Evolutionary conservation across 2,113 vertebrate species (phyloP).

Genomic region (Asarcornis scutulata): DNA sequence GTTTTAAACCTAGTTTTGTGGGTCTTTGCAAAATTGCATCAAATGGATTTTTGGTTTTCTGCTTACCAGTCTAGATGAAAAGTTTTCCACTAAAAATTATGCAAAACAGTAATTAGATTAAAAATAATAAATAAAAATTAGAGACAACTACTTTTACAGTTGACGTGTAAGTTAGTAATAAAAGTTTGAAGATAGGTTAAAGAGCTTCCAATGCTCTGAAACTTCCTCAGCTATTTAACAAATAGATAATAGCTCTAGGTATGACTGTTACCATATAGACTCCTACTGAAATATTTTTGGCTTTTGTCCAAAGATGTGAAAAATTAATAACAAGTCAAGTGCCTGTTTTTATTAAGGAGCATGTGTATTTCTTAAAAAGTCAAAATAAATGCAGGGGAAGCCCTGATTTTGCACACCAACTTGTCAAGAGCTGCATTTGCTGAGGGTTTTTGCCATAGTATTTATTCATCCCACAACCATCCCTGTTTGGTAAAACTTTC

Average conservation of each 20-base stretch:
- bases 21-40: neutral
- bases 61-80: neutral
- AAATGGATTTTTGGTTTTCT: neutral
- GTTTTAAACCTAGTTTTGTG: neutral
- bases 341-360: neutral
- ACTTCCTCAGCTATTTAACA: neutral
- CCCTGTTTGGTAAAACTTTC: neutral
- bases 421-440: neutral
- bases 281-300: neutral
- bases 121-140: neutral
- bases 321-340: neutral
- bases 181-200: neutral
- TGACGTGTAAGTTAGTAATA: neutral
- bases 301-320: slow-evolving; percentile 1
- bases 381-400: neutral
- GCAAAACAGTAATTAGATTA: neutral
- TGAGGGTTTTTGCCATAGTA: neutral
- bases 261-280: neutral
- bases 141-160: neutral
- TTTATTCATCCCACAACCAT: neutral
- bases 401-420: neutral
- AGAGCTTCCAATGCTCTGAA: slow-evolving; percentile 17
- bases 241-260: neutral
- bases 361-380: neutral
- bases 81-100: neutral